Evolutionary conservation across 2,113 vertebrate species (phyloP).

Genomic region (Cheilinus undulatus): DNA sequence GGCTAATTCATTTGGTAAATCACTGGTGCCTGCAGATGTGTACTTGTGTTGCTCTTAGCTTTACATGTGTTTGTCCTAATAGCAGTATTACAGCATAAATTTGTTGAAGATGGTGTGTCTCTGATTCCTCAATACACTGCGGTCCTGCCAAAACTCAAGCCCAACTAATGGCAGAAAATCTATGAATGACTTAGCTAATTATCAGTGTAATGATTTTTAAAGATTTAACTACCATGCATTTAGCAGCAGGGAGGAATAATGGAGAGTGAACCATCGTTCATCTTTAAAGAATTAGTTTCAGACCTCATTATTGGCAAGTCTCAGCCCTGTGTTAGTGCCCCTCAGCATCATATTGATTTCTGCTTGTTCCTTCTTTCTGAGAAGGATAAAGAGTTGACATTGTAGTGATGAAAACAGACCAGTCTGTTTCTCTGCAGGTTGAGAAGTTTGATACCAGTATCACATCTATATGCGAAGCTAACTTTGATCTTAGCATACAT

Average conservation of each 20-base stretch:
- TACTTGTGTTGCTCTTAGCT: neutral
- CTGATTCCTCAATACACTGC: neutral
- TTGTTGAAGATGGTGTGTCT: conserved; percentile 1
- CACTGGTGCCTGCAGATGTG: conserved; percentile 4
- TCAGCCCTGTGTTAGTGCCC: conserved; percentile 16
- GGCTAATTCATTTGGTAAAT: conserved; percentile 41
- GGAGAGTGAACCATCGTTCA: conserved; percentile 12
- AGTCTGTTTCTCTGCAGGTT: neutral
- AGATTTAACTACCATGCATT: conserved; percentile 2
- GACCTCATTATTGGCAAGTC: conserved; percentile 1
- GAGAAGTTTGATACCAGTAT: neutral
- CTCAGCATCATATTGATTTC: conserved; percentile 46
- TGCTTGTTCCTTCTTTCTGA: conserved; percentile 5
- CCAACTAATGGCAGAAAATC: conserved; percentile 9
- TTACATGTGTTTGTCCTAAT: neutral
- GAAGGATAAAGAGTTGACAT: neutral
- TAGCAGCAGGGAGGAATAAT: conserved; percentile 1
- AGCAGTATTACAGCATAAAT: neutral
- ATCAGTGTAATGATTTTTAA: conserved; percentile 14
- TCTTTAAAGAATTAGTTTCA: conserved; percentile 14
- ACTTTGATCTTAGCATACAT: too few relatives aligned
- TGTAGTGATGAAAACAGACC: neutral
- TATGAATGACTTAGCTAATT: conserved; percentile 37
- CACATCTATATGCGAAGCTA: neutral
- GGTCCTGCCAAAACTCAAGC: neutral